These are phyloP conservation scores for Antheraea mylitta DNA, from an alignment of 1,140 invertebrate genomes.

Conservation along the genomic window DNA sequence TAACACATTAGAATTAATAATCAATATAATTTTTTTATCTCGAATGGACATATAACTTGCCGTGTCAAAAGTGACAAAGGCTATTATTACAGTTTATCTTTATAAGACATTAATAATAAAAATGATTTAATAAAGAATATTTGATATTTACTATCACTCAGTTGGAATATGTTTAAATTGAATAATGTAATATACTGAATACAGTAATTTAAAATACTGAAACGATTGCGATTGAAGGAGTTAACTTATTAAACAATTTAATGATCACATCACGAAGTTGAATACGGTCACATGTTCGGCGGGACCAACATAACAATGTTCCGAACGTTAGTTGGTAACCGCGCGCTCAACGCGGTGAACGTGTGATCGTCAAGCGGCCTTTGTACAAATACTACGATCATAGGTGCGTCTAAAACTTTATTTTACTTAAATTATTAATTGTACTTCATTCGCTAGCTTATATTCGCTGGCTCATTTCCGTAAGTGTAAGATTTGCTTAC, in stretches of 20 bases:
- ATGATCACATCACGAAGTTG: slow-evolving; percentile 59
- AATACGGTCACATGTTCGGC: slow-evolving; percentile 64
- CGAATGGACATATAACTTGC: too few species aligned
- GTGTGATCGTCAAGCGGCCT: slow-evolving; percentile 35
- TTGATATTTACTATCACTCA: too few species aligned
- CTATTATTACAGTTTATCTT: too few species aligned
- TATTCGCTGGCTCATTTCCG: slow-evolving; percentile 27
- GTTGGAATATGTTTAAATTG: too few species aligned
- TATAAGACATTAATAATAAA: too few species aligned
- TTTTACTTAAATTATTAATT: slow-evolving; percentile 24
- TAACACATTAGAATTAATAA: too few species aligned
- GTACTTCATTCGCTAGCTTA: slow-evolving; percentile 21
- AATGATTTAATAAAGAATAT: too few species aligned
- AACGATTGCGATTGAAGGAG: not conserved
- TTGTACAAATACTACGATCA: slow-evolving; percentile 38
- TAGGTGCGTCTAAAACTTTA: slow-evolving; percentile 45
- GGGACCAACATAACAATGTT: slow-evolving; percentile 57
- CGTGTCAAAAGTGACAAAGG: too few species aligned
- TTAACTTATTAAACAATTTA: slow-evolving; percentile 23
- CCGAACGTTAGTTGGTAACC: slow-evolving; percentile 46
- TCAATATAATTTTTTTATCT: too few species aligned
- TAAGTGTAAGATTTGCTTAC: not conserved
- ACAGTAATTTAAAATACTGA: not conserved
- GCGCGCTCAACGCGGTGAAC: slow-evolving; percentile 60
- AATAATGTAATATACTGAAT: too few species aligned